Percentiles rank a stretch among this genome's conserved stretches.
Evolutionary conservation across 92 coral and sea anemone species (phyloP).

Genomic region (Zoanthus gigantus): DNA sequence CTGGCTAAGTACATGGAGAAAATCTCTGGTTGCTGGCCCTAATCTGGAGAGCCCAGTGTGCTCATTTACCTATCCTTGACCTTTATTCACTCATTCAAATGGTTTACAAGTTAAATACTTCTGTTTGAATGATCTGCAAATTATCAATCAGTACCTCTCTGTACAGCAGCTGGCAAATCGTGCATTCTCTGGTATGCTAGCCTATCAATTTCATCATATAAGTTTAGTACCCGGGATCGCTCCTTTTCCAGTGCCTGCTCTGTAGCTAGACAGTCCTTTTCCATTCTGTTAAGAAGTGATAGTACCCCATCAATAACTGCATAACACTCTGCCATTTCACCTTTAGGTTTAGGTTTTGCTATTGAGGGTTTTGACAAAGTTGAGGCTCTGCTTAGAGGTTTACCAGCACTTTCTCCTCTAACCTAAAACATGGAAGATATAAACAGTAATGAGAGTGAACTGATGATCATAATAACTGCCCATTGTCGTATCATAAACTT

Average conservation of each 20-base stretch:
- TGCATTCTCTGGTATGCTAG: slow-evolving; percentile 88
- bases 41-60: too few relatives aligned
- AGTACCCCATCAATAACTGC: slow-evolving; percentile 82
- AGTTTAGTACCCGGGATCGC: slow-evolving; percentile 74
- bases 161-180: slow-evolving; percentile 90
- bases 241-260: slow-evolving; percentile 79
- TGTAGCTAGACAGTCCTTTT: slow-evolving; percentile 84
- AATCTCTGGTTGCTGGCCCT: too few relatives aligned
- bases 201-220: slow-evolving; percentile 82
- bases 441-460: background rate
- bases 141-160: slow-evolving; percentile 70
- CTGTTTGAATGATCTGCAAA: background rate
- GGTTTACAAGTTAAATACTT: background rate
- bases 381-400: slow-evolving; percentile 47
- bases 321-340: slow-evolving; percentile 64
- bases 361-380: slow-evolving; percentile 56
- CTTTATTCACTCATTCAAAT: background rate
- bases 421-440: slow-evolving; percentile 35
- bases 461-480: background rate
- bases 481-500: too few relatives aligned
- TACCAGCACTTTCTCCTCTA: slow-evolving; percentile 79
- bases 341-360: slow-evolving; percentile 44
- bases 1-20: too few relatives aligned
- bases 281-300: slow-evolving; percentile 84
- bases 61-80: too few relatives aligned